Evolutionary conservation across 2,113 vertebrate species (phyloP).

Genomic region (Macaca mulatta): DNA sequence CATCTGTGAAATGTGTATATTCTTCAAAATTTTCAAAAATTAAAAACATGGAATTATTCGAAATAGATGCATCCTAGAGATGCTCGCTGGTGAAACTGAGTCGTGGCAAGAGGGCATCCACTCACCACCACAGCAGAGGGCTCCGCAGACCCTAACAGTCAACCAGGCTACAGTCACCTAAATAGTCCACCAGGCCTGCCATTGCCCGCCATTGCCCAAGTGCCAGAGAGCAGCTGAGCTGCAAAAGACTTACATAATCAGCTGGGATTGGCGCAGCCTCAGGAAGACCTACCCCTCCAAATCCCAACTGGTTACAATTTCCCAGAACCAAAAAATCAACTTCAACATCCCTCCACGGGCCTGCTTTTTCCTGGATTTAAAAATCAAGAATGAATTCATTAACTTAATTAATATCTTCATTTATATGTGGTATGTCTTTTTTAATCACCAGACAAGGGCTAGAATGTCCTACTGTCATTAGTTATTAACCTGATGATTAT

Average conservation of each 20-base stretch:
- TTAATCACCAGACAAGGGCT: background rate
- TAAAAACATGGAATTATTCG: conserved; percentile 1
- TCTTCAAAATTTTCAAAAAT: conserved; percentile 24
- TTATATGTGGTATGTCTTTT: background rate
- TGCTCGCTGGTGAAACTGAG: background rate
- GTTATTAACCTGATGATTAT: conserved; percentile 25
- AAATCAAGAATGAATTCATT: background rate
- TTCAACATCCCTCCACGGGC: background rate
- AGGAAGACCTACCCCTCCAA: background rate
- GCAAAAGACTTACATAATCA: background rate
- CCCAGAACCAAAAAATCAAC: background rate
- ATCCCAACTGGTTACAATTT: background rate
- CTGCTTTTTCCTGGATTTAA: conserved; percentile 38
- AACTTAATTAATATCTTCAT: background rate
- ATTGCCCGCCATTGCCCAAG: background rate
- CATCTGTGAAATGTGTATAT: background rate
- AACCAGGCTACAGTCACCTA: background rate
- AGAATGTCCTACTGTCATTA: background rate
- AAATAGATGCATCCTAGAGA: background rate
- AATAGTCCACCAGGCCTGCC: background rate
- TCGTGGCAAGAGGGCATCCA: background rate
- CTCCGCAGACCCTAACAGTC: background rate
- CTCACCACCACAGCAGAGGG: background rate
- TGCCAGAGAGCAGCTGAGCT: background rate
- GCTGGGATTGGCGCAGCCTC: background rate